Evolutionary conservation across 2,797 vertebrate genomes (phyloP).

Genomic region (Avahi laniger): DNA sequence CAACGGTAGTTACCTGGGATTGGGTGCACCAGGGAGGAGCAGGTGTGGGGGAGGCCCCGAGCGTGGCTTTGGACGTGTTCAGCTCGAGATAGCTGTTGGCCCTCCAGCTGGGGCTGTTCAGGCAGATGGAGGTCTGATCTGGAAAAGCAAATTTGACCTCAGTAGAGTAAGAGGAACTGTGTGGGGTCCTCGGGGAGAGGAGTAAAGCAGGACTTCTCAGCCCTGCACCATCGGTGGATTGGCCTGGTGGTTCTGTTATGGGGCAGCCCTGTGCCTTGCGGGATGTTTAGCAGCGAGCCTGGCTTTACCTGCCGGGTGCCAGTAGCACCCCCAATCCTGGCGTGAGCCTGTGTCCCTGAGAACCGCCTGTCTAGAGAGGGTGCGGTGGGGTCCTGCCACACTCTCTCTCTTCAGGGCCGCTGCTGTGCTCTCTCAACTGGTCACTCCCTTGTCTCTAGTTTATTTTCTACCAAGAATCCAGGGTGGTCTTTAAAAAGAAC

Average conservation of each 20-base stretch:
- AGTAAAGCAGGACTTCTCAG: background rate
- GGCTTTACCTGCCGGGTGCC: background rate
- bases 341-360: no score
- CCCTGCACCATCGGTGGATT: rapidly evolving
- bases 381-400: background rate
- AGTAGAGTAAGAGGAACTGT: background rate
- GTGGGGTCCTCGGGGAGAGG: background rate
- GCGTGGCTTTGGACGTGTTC: no score
- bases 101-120: no score
- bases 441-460: background rate
- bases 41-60: no score
- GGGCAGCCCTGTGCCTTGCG: background rate
- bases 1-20: no score
- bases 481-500: background rate
- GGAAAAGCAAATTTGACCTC: background rate
- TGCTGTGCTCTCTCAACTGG: background rate
- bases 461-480: background rate
- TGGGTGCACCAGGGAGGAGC: no score
- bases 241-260: background rate
- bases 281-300: background rate
- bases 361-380: background rate
- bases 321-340: background rate
- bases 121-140: background rate
- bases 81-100: no score
- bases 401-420: background rate